phyloP scores from a whole-genome alignment of 2,888 invertebrate species.

The Chrysina gloriosa region DNA sequence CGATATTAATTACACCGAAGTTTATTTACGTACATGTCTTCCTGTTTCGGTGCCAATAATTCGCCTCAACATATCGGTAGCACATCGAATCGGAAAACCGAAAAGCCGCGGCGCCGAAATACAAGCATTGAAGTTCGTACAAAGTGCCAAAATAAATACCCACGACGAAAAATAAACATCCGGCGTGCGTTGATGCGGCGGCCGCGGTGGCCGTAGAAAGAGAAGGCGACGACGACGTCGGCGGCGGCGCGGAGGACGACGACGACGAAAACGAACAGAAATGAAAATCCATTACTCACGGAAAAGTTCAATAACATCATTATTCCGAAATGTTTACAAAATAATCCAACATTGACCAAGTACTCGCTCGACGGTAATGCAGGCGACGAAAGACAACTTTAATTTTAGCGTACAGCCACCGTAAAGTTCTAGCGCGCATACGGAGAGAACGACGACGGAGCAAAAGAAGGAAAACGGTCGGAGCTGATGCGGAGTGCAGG shows the following conservation, averaged over 20 bases:
- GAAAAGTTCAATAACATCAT: slow-evolving; percentile 40
- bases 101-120: slow-evolving; percentile 2
- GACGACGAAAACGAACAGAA: background rate
- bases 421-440: background rate
- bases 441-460: background rate
- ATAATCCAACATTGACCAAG: slow-evolving; percentile 31
- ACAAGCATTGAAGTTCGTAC: background rate
- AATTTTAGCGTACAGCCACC: slow-evolving; percentile 18
- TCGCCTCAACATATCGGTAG: slow-evolving; percentile 14
- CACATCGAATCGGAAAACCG: background rate
- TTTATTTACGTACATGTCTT: slow-evolving; percentile 7
- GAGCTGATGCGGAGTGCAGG: too few species aligned
- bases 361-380: background rate
- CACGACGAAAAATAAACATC: slow-evolving; percentile 34
- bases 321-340: slow-evolving; percentile 34
- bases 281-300: slow-evolving; percentile 32
- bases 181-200: slow-evolving; percentile 20
- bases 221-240: too few species aligned
- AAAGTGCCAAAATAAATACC: slow-evolving; percentile 36
- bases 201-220: background rate
- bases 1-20: slow-evolving; percentile 1
- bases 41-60: slow-evolving; percentile 15
- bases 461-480: background rate
- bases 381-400: slow-evolving; percentile 29
- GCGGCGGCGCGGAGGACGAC: background rate